These are phyloP conservation scores for Ophioninae sp. DNA, from an alignment of 2,888 invertebrate species.

Conservation along the genomic window DNA sequence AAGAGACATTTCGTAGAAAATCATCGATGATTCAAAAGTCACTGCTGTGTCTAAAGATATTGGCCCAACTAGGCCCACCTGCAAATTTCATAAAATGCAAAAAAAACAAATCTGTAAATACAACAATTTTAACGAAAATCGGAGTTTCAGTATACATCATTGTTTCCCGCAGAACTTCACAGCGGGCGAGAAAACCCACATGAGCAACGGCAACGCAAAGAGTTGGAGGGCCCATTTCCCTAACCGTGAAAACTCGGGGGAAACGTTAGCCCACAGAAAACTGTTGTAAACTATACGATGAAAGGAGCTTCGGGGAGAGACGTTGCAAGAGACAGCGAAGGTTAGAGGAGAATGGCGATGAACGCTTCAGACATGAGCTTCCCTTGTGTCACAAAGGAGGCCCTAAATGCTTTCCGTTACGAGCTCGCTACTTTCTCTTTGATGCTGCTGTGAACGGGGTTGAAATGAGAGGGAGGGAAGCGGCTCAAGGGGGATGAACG, in stretches of 20 bases:
- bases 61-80: no score
- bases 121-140: no score
- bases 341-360: slow-evolving; percentile 11
- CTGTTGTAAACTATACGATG: slow-evolving; percentile 23
- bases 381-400: slow-evolving; percentile 69
- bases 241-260: neutral
- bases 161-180: no score
- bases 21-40: no score
- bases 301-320: slow-evolving; percentile 25
- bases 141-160: no score
- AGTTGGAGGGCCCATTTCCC: neutral
- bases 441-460: slow-evolving; percentile 61
- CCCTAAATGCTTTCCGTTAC: slow-evolving; percentile 70
- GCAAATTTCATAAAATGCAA: no score
- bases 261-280: slow-evolving; percentile 16
- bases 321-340: slow-evolving; percentile 19
- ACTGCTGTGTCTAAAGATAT: no score
- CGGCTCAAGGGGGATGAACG: neutral
- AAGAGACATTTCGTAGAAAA: no score
- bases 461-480: neutral
- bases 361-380: slow-evolving; percentile 22
- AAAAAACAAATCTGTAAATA: no score
- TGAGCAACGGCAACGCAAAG: neutral
- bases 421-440: slow-evolving; percentile 68
- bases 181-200: neutral